Evolutionary conservation across 2,797 vertebrate genomes (phyloP).

Genomic region (Alauda arvensis): DNA sequence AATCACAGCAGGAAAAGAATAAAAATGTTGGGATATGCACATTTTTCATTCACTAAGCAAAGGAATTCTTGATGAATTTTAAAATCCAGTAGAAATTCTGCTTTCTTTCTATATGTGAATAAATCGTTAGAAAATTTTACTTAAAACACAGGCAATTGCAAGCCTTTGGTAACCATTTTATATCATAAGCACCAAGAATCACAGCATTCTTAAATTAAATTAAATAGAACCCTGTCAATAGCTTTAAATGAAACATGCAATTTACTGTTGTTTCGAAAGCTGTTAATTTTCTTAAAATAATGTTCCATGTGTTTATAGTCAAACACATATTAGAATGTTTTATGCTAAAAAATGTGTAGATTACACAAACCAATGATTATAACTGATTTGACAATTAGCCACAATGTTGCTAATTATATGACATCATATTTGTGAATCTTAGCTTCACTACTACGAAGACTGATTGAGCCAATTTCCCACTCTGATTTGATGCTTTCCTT

Average conservation of each 20-base stretch:
- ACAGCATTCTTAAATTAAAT: neutral
- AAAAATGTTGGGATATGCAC: neutral
- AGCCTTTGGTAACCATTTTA: neutral
- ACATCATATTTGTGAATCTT: slow-evolving; percentile 8
- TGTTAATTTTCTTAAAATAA: slow-evolving; percentile 28
- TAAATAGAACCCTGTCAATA: neutral
- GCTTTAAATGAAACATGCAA: neutral
- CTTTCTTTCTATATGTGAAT: neutral
- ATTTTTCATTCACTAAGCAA: neutral
- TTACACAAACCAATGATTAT: slow-evolving; percentile 32
- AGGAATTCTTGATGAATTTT: neutral
- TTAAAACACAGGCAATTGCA: neutral
- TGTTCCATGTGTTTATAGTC: neutral
- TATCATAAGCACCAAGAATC: neutral
- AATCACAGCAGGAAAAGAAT: neutral
- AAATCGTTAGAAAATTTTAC: neutral
- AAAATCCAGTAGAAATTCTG: neutral
- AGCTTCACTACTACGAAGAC: neutral
- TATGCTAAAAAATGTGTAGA: neutral
- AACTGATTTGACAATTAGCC: slow-evolving; percentile 45
- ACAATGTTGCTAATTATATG: slow-evolving; percentile 21
- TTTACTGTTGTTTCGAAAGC: slow-evolving; percentile 10
- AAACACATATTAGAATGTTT: slow-evolving; percentile 4
- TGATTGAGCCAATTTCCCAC: neutral
- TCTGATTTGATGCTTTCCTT: neutral